Evolutionary conservation across 2,113 vertebrate genomes (phyloP).

Genomic region (Saccopteryx bilineata): DNA sequence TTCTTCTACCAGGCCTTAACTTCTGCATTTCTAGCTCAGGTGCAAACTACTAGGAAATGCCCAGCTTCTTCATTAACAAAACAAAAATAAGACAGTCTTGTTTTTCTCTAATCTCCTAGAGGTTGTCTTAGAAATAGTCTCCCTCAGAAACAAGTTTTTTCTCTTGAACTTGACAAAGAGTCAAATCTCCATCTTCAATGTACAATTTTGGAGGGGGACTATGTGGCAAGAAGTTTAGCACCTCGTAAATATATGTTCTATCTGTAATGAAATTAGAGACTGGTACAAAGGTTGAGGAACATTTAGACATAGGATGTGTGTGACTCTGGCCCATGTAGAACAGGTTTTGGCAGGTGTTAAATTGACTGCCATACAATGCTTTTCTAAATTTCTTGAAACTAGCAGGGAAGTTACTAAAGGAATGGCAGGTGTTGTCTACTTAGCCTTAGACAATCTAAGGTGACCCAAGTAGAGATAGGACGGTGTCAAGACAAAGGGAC

Average conservation of each 20-base stretch:
- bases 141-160: slow-evolving; percentile 7
- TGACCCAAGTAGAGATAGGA: background rate
- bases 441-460: background rate
- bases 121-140: slow-evolving; percentile 29
- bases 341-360: slow-evolving; percentile 20
- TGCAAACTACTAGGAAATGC: slow-evolving; percentile 44
- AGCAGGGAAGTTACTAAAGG: slow-evolving; percentile 12
- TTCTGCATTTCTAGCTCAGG: slow-evolving; percentile 23
- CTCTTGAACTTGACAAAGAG: slow-evolving; percentile 14
- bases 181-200: background rate
- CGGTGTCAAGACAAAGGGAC: background rate
- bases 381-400: slow-evolving; percentile 19
- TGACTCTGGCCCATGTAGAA: background rate
- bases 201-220: background rate
- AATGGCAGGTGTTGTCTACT: background rate
- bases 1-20: background rate
- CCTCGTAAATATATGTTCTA: slow-evolving; percentile 21
- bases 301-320: background rate
- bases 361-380: background rate
- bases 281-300: background rate
- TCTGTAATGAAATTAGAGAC: slow-evolving; percentile 19
- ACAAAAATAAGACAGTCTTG: background rate
- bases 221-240: background rate
- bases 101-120: background rate
- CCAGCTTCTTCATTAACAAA: slow-evolving; percentile 46